A percentile compares a stretch with the other conserved stretches of the same genome.
These are phyloP conservation scores for Gymnarchus niloticus DNA, from an alignment of 2,113 vertebrate genomes.

Conservation along the genomic window DNA sequence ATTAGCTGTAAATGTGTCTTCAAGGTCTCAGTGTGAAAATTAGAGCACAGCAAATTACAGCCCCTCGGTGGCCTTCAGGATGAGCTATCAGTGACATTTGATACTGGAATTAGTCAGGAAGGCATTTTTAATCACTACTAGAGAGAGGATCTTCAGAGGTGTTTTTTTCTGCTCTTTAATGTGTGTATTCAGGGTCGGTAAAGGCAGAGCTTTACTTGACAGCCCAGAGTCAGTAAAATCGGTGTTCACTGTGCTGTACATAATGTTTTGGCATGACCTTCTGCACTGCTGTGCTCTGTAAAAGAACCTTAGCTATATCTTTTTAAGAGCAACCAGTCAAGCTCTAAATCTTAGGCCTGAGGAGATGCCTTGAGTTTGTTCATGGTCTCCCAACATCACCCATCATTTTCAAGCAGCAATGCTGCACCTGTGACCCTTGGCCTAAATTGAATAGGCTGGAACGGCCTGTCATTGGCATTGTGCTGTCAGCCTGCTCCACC, in stretches of 20 bases:
- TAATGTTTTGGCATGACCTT: constrained; percentile 25
- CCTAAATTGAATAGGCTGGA: constrained; percentile 16
- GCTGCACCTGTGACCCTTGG: constrained; percentile 18
- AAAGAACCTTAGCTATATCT: constrained; percentile 33
- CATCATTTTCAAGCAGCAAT: constrained; percentile 57
- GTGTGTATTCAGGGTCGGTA: constrained; percentile 19
- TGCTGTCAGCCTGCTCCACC: not conserved
- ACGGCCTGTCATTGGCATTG: not conserved
- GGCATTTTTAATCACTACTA: constrained; percentile 53
- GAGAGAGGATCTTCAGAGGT: constrained; percentile 32
- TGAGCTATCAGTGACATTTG: constrained; percentile 56
- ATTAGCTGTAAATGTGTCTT: constrained; percentile 54
- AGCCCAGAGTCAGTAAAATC: constrained; percentile 26
- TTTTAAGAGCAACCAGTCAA: constrained; percentile 35
- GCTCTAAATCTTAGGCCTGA: constrained; percentile 47
- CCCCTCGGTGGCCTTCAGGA: constrained; percentile 40
- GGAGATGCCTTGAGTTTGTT: constrained; percentile 54
- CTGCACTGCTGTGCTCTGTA: constrained; percentile 23
- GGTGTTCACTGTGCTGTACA: constrained; percentile 23
- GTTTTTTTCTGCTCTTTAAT: constrained; percentile 25
- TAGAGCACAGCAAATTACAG: constrained; percentile 52
- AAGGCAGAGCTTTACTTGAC: constrained; percentile 13
- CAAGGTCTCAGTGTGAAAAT: constrained; percentile 52
- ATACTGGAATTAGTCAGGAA: constrained; percentile 59
- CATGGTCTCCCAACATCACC: constrained; percentile 54